Evolutionary conservation across 1,140 invertebrate species (phyloP).

Genomic region (Zaprionus tsacasi): DNA sequence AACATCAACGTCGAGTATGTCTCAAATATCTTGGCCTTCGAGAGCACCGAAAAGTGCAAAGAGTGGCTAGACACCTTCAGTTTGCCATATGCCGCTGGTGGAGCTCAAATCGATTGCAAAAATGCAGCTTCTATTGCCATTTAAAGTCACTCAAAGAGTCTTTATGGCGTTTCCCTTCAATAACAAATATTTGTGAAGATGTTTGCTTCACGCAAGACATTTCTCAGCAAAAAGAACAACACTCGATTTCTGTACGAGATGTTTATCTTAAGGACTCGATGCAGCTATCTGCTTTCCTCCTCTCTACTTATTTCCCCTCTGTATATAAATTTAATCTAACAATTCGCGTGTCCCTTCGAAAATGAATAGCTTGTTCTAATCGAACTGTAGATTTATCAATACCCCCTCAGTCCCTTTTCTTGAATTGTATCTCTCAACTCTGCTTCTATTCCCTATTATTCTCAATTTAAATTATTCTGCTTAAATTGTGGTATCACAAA

Average conservation of each 20-base stretch:
- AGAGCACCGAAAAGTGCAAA: constrained; percentile 91
- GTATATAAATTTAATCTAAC: constrained; percentile 17
- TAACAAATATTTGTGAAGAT: constrained; percentile 17
- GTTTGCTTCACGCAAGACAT: constrained; percentile 15
- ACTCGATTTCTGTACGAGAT: constrained; percentile 19
- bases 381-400: neutral
- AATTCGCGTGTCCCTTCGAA: constrained; percentile 24
- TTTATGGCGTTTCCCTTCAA: constrained; percentile 12
- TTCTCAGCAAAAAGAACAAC: constrained; percentile 16
- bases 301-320: constrained; percentile 2
- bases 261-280: constrained; percentile 14
- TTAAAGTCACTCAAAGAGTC: constrained; percentile 43
- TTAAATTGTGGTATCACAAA: neutral
- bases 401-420: neutral
- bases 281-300: constrained; percentile 2
- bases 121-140: constrained; percentile 69
- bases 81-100: constrained; percentile 89
- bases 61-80: constrained; percentile 94
- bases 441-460: neutral
- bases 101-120: constrained; percentile 81
- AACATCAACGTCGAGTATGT: constrained; percentile 94
- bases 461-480: neutral
- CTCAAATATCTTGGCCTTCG: constrained; percentile 93
- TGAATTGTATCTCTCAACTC: constrained; percentile 17
- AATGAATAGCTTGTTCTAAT: neutral